A percentile compares a stretch with the other conserved stretches of the same genome.
These are phyloP conservation scores for Heterotis niloticus DNA, from an alignment of 2,113 vertebrate genomes.

Conservation along the genomic window DNA sequence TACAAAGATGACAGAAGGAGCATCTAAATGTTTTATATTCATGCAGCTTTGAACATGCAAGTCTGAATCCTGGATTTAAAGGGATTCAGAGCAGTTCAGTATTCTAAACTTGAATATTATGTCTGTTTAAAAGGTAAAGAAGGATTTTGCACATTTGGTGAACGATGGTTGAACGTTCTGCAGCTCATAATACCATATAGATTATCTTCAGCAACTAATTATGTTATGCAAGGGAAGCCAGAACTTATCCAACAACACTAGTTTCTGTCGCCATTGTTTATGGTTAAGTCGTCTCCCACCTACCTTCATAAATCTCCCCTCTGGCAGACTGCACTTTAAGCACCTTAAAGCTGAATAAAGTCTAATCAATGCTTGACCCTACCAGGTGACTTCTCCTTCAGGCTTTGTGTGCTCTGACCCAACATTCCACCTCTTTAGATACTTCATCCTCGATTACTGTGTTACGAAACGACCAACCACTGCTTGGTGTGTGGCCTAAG, in stretches of 20 bases:
- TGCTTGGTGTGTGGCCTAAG: neutral
- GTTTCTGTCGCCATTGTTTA: neutral
- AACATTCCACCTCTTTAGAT: constrained; percentile 2
- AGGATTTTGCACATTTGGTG: too few relatives aligned
- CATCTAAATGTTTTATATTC: too few relatives aligned
- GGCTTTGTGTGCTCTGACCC: neutral
- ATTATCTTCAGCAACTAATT: too few relatives aligned
- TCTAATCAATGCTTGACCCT: neutral
- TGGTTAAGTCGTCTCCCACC: neutral
- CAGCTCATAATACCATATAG: too few relatives aligned
- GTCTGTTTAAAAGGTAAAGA: too few relatives aligned
- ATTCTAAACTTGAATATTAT: too few relatives aligned
- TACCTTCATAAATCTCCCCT: constrained; percentile 2
- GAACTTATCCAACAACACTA: neutral
- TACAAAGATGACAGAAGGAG: too few relatives aligned
- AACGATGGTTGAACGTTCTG: too few relatives aligned
- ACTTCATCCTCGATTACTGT: neutral
- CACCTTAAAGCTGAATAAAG: constrained; percentile 1
- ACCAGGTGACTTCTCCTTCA: constrained; percentile 12
- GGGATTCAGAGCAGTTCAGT: too few relatives aligned
- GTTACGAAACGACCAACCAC: neutral
- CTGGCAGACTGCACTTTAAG: neutral
- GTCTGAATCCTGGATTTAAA: too few relatives aligned
- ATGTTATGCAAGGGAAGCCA: neutral
- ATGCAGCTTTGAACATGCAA: too few relatives aligned